Evolutionary conservation across 2,888 invertebrate species (phyloP).

Genomic region (Tetramorium bicarinatum): DNA sequence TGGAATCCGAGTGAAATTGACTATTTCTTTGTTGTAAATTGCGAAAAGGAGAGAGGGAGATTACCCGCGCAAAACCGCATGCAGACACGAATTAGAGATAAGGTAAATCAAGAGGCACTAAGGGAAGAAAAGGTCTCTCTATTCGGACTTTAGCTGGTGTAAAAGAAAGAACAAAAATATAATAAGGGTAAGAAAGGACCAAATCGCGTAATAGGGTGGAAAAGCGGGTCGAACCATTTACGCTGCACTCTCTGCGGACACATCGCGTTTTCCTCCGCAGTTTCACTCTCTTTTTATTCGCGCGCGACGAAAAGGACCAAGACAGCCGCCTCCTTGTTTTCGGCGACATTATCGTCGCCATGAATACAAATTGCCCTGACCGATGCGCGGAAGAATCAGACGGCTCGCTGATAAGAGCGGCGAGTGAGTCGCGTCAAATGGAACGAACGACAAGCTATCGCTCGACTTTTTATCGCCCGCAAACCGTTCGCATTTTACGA

Average conservation of each 20-base stretch:
- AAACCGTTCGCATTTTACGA: constrained; percentile 18
- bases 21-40: not conserved
- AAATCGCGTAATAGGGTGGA: constrained; percentile 34
- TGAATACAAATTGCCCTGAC: constrained; percentile 32
- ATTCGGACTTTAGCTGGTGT: not conserved
- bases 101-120: not conserved
- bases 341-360: not conserved
- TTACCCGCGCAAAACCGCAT: not conserved
- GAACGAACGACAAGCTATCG: constrained; percentile 16
- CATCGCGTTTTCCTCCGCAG: not conserved
- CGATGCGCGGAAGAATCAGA: constrained; percentile 16
- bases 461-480: constrained; percentile 14
- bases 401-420: constrained; percentile 2
- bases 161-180: constrained; percentile 13
- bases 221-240: constrained; percentile 32
- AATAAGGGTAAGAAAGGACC: constrained; percentile 2
- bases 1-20: not conserved
- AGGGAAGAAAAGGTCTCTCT: not conserved
- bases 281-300: not conserved
- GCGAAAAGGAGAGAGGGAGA: not conserved
- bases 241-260: not conserved
- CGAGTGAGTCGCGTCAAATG: constrained; percentile 27
- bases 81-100: not conserved
- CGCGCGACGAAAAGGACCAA: constrained; percentile 5
- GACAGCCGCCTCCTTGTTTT: constrained; percentile 13